phyloP scores from a whole-genome alignment of 2,113 vertebrate genomes.

The Plecotus auritus region DNA sequence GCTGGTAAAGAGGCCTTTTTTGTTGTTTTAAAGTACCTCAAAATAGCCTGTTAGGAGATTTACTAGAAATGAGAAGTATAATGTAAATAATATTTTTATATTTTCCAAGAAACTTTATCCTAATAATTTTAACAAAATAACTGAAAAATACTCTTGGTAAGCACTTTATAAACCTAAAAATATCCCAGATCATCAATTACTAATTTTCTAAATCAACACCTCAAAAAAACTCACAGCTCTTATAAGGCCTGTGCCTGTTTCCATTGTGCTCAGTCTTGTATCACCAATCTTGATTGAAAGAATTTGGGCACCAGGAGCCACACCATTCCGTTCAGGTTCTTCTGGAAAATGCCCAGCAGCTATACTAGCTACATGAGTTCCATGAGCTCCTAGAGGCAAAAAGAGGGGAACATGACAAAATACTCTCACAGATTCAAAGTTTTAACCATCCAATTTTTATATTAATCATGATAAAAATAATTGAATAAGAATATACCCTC shows the following conservation, averaged over 20 bases:
- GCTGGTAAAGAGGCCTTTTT: not conserved
- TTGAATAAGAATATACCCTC: not conserved
- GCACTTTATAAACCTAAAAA: not conserved
- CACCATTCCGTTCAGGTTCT: conserved; percentile 93
- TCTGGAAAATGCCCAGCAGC: conserved; percentile 97
- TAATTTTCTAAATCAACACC: not conserved
- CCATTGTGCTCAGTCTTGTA: conserved; percentile 97
- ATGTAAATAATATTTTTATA: not conserved
- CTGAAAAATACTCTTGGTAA: not conserved
- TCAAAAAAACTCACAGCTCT: conserved; percentile 86
- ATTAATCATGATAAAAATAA: not conserved
- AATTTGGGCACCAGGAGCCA: conserved; percentile 96
- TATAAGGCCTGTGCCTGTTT: conserved; percentile 98
- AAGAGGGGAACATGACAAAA: not conserved
- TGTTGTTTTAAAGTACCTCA: not conserved
- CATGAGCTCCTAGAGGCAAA: conserved; percentile 89
- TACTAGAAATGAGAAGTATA: not conserved
- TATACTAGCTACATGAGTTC: conserved; percentile 98
- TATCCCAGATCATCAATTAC: not conserved
- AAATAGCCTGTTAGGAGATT: not conserved
- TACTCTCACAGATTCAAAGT: not conserved
- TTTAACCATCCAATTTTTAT: not conserved
- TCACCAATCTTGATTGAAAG: conserved; percentile 97
- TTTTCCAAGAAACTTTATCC: not conserved
- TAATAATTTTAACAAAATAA: not conserved